Evolutionary conservation across 2,888 invertebrate species (phyloP), one percentile per base, ranked within the genome.

Genomic region (Phymatocera aterrima): DNA sequence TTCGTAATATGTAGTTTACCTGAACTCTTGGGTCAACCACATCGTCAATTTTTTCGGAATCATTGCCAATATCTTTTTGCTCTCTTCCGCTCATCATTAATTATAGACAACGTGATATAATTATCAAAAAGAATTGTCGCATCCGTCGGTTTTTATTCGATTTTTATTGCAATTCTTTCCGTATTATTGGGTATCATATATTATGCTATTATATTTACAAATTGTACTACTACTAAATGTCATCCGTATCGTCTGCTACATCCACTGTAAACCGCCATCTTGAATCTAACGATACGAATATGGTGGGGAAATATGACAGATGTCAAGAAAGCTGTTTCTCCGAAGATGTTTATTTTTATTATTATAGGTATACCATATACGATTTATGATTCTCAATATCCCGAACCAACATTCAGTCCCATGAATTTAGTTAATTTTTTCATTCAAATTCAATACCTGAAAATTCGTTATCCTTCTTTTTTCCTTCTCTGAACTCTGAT

Each of bases 1-100:
- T n/a, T n/a, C n/a, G n/a, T n/a, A n/a, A n/a, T n/a, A n/a, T 28
- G 21, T 91, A 88, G 84, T 90, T 91, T 92, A 95, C 95, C 93
- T 96, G 96, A 87, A 96, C 95, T 90, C 96, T 92, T 78, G 96
- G 96, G 92, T 96, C 96, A 88, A 96, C 94, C 83, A 95, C 94
- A 92, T 95, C 95, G 87, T 90, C 90, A 48, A 87, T 79, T 77
- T 84, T 84, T 79, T 90, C 90, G 77, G 83, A 83, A 80, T 89
- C 88, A 80, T 87, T 87, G 80, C 80, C 82, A 84, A 82, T 83
- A 24, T 86, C 87, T 72, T 81, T 84, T 48, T 84, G 84, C 81
- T 83, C 81, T 77, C 85, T 83, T 81, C 82, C 85, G 83, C 85
- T 88, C 88, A 88, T 88, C 54, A 78, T 81, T 78, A 86, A 85